Evolutionary conservation across 2,797 vertebrate species (phyloP).

Genomic region (Hydrocynus forskahlii): DNA sequence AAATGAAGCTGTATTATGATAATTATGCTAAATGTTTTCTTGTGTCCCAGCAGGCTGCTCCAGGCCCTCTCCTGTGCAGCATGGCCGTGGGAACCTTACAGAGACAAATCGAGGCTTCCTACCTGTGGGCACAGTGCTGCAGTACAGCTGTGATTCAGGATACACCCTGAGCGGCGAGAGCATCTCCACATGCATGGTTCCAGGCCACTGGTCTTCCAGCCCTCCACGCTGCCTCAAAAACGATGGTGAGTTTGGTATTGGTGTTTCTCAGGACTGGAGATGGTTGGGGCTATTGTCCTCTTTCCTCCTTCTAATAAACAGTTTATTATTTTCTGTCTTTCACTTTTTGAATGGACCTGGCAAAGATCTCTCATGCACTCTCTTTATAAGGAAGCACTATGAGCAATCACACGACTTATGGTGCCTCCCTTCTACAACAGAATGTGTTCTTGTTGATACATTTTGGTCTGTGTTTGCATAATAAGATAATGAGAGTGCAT

Average conservation of each 20-base stretch:
- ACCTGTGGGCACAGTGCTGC: conserved; percentile 72
- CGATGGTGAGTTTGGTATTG: conserved; percentile 63
- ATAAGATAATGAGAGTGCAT: no score
- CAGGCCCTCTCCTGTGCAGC: conserved; percentile 69
- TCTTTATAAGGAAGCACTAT: no score
- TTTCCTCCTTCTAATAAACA: no score
- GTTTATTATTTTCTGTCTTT: no score
- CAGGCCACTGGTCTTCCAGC: conserved; percentile 73
- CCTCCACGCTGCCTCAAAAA: conserved; percentile 73
- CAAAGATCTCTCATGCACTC: no score
- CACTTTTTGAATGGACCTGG: no score
- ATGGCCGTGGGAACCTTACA: conserved; percentile 78
- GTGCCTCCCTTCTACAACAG: no score
- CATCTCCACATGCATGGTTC: conserved; percentile 72
- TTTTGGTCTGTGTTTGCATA: no score
- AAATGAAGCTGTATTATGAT: no score
- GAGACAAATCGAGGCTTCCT: conserved; percentile 79
- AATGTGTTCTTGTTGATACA: no score
- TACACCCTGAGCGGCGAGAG: conserved; percentile 72
- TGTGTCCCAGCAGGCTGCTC: conserved; percentile 69
- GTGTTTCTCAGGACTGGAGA: not conserved
- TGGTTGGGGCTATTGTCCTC: not conserved
- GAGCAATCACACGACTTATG: no score
- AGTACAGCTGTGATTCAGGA: conserved; percentile 75
- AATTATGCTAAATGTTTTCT: not conserved